Evolutionary conservation across 2,797 vertebrate species (phyloP).

Genomic region (Threskiornis aethiopicus): DNA sequence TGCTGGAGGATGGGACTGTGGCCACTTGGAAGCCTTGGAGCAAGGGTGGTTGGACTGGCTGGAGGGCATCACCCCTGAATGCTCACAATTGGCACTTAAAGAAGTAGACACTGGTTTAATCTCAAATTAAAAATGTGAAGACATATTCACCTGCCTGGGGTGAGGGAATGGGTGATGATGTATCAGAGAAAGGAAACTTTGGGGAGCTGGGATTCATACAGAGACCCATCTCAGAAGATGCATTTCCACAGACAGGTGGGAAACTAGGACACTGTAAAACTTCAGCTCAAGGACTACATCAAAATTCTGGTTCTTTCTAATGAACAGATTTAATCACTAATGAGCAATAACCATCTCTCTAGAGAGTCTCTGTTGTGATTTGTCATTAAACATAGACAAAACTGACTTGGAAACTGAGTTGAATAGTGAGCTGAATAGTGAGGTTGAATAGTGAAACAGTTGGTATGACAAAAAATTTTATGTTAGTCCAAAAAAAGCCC

Average conservation of each 20-base stretch:
- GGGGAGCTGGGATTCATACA: not conserved
- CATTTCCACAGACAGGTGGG: not conserved
- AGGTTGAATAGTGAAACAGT: not conserved
- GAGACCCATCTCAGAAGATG: not conserved
- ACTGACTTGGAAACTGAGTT: not conserved
- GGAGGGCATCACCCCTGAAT: not conserved
- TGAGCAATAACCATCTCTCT: not conserved
- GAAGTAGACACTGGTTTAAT: not conserved
- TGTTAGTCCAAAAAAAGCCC: rapidly evolving
- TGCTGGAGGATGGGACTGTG: not conserved
- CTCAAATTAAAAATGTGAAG: not conserved
- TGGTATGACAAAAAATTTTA: not conserved
- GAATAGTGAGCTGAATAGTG: not conserved
- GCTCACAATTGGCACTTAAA: not conserved
- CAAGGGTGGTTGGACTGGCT: not conserved
- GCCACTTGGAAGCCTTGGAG: not conserved
- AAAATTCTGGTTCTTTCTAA: not conserved
- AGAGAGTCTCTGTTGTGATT: not conserved
- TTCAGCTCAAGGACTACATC: not conserved
- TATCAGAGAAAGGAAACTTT: not conserved
- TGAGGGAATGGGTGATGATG: not conserved
- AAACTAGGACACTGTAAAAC: not conserved
- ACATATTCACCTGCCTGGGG: not conserved
- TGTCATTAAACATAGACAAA: not conserved
- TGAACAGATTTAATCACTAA: not conserved